phyloP scores from a whole-genome alignment of 2,113 vertebrate species.

The Hydrochoerus hydrochaeris region DNA sequence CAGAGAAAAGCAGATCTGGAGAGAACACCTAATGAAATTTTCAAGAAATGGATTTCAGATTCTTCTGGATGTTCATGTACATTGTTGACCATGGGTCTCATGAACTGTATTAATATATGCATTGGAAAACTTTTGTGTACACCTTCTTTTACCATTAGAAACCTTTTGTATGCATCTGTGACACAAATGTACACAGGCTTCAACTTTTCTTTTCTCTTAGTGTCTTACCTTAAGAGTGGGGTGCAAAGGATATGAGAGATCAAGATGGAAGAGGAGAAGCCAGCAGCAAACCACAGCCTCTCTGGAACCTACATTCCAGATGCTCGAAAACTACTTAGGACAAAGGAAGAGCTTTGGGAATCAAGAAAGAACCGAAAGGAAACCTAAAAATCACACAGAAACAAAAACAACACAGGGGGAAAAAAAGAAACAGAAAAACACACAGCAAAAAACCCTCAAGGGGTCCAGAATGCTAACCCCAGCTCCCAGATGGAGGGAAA shows the following conservation, averaged over 20 bases:
- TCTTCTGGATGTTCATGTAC: neutral
- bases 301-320: neutral
- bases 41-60: neutral
- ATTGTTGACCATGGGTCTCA: neutral
- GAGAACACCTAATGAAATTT: neutral
- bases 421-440: neutral
- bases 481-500: neutral
- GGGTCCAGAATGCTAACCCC: neutral
- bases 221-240: neutral
- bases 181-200: neutral
- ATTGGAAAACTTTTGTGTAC: neutral
- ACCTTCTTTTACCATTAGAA: neutral
- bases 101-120: neutral
- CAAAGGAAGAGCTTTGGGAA: neutral
- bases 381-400: neutral
- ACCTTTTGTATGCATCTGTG: neutral
- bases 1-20: neutral
- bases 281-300: neutral
- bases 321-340: neutral
- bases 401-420: neutral
- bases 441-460: neutral
- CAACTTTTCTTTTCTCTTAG: neutral
- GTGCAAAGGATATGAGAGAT: neutral
- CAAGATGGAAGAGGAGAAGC: neutral
- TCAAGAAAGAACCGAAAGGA: neutral